Percentiles rank a stretch among this genome's conserved stretches.
Conservation (phyloP, 2,888 invertebrate genomes). For the Eilema sororculum region DNA sequence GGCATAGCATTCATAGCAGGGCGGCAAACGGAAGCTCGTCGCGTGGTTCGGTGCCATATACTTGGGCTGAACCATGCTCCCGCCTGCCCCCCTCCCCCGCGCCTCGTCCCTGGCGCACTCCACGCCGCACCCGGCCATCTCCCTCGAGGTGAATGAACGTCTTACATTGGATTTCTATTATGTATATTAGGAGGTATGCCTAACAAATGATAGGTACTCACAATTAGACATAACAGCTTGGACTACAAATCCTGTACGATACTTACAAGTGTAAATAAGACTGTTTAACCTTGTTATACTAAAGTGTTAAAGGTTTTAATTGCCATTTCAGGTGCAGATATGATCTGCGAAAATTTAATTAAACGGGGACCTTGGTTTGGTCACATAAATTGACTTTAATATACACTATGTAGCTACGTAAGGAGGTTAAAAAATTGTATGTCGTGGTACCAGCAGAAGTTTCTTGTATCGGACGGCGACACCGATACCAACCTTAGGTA, state of each 20-base stretch:
- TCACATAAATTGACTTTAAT: neutral
- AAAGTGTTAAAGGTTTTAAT: neutral
- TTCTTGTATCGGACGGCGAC: neutral
- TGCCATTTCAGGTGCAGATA: neutral
- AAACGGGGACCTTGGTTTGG: constrained; percentile 2
- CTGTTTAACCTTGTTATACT: neutral
- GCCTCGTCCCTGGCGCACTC: constrained; percentile 9
- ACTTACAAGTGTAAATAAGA: too few species aligned
- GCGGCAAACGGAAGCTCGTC: constrained; percentile 51
- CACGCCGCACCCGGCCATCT: constrained; percentile 49
- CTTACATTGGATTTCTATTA: constrained; percentile 68
- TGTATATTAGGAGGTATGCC: constrained; percentile 58
- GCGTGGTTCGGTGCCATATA: constrained; percentile 53
- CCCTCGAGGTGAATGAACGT: constrained; percentile 75
- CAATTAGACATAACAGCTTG: constrained; percentile 24
- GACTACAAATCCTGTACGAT: neutral
- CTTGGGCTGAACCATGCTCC: constrained; percentile 29
- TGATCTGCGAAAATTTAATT: neutral
- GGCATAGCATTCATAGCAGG: constrained; percentile 37
- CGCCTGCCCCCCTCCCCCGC: constrained; percentile 34
- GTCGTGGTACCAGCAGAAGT: neutral
- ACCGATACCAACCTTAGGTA: neutral
- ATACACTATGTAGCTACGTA: neutral
- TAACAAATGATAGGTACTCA: constrained; percentile 43
- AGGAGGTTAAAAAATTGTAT: neutral